Conservation (phyloP, 2,888 invertebrate genomes). For the Polietes domitor region DNA sequence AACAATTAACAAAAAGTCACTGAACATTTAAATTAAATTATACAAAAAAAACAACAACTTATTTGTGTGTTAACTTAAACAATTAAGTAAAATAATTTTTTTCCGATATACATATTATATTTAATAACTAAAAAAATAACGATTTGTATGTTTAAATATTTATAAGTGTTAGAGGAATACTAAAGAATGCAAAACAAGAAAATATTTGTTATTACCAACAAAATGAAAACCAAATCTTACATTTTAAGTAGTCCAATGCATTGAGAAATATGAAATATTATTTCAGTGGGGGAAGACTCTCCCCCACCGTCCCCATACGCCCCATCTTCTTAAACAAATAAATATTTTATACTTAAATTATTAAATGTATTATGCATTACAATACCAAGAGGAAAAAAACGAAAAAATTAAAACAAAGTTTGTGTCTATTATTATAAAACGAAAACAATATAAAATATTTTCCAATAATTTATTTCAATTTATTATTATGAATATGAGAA, state of each 20-base stretch:
- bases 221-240: constrained; percentile 42
- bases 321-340: constrained; percentile 6
- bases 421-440: constrained; percentile 54
- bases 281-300: neutral
- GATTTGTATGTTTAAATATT: constrained; percentile 57
- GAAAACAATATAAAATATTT: constrained; percentile 47
- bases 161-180: constrained; percentile 62
- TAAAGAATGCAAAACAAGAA: constrained; percentile 19
- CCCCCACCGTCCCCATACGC: neutral
- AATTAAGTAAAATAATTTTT: constrained; percentile 1
- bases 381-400: constrained; percentile 24
- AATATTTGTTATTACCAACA: constrained; percentile 54
- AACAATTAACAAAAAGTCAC: constrained; percentile 39
- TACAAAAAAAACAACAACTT: constrained; percentile 14
- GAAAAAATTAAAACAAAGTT: constrained; percentile 36
- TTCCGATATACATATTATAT: constrained; percentile 23
- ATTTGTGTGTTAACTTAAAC: constrained; percentile 51
- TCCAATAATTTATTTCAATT: constrained; percentile 34
- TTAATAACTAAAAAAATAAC: constrained; percentile 35
- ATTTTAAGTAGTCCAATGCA: constrained; percentile 63
- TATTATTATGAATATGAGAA: constrained; percentile 35
- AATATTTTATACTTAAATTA: constrained; percentile 37
- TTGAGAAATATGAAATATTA: constrained; percentile 33
- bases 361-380: constrained; percentile 37
- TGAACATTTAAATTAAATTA: constrained; percentile 47